Base-by-base conservation (phyloP, 2,113 vertebrate species). In the Podocnemis expansa region DNA sequence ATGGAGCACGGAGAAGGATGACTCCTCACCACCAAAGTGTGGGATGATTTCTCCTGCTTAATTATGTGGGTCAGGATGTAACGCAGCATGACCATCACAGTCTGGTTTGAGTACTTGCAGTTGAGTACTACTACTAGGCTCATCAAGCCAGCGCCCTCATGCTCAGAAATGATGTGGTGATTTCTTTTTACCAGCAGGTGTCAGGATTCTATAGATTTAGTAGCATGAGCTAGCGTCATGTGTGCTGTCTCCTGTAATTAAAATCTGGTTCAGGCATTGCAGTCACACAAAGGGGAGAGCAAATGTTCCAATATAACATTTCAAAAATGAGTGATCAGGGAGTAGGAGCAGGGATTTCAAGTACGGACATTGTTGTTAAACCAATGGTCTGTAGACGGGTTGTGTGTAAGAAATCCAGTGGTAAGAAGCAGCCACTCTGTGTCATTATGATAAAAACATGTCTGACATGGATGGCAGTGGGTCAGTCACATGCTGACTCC, bases 101-200 rank as follows among this genome's bases (percentile, higher is more conserved):
- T 41, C 82, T 34, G 13, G 12, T 55, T 38, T 78, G 43, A 45
- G 60, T 11, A 1, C 56, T 1, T 22, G 78, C 79, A 47, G 29
- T 21, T 58, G 16, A 41, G 38, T n/a, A 2, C 43, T 45, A 41
- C n/a, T n/a, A 2, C 43, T 45, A 89, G 47, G 43, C 45, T 25
- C 16, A 6, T 55, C 22, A 45, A 11, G 29, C 17, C 10, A 41
- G 52, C 17, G 56, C 3, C 47, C 84, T 93, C 21, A 34, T n/a
- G 63, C 78, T 84, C 80, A 19, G 81, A 45, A 79, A 22, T 80
- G 75, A 90, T 22, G 3, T 52, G 47, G 90, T 79, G 13, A 43
- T 78, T 56, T 79, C 76, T 51, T 12, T 22, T 92, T 89, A 82
- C 97, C 97, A 79, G 97, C 90, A 98, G 98, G 87, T 97, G 98